Conservation (phyloP, 2,113 vertebrate genomes). For the Lepisosteus oculatus region DNA sequence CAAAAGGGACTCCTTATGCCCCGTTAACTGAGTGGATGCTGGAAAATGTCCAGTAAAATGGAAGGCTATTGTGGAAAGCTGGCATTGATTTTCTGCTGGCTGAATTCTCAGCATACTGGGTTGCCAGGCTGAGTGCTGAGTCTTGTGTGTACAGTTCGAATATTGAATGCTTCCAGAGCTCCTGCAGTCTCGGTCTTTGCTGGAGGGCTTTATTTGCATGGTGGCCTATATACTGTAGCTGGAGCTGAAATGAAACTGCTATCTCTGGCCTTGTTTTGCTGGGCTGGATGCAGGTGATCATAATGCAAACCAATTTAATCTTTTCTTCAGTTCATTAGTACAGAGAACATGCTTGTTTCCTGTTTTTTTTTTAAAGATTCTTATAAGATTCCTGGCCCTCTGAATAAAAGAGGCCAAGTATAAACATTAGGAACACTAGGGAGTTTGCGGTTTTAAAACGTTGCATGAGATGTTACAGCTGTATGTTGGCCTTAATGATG, state of each 20-base stretch:
- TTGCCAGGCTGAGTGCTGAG: not conserved
- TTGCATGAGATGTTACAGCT: constrained; percentile 1
- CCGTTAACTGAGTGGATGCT: constrained; percentile 26
- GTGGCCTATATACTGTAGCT: not conserved
- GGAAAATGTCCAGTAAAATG: constrained; percentile 23
- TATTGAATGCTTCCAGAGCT: constrained; percentile 25
- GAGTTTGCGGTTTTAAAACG: constrained; percentile 8
- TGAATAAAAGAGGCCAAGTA: not conserved
- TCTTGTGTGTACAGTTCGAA: constrained; percentile 5
- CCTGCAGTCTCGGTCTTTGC: constrained; percentile 32
- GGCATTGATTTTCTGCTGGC: constrained; percentile 14
- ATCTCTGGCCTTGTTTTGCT: constrained; percentile 30
- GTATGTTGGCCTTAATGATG: not conserved
- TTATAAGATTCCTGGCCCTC: too few species aligned
- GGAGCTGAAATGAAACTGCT: constrained; percentile 14
- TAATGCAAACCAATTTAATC: constrained; percentile 35
- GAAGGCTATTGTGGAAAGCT: constrained; percentile 24
- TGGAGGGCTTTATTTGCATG: constrained; percentile 49
- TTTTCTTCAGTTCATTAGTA: not conserved
- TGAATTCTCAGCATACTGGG: constrained; percentile 19
- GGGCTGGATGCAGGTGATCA: constrained; percentile 37
- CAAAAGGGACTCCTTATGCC: not conserved
- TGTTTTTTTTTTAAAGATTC: too few species aligned
- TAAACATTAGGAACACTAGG: not conserved
- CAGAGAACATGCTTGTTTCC: not conserved